Evolutionary conservation across 2,113 vertebrate genomes (phyloP).

Genomic region (Ictidomys tridecemlineatus): DNA sequence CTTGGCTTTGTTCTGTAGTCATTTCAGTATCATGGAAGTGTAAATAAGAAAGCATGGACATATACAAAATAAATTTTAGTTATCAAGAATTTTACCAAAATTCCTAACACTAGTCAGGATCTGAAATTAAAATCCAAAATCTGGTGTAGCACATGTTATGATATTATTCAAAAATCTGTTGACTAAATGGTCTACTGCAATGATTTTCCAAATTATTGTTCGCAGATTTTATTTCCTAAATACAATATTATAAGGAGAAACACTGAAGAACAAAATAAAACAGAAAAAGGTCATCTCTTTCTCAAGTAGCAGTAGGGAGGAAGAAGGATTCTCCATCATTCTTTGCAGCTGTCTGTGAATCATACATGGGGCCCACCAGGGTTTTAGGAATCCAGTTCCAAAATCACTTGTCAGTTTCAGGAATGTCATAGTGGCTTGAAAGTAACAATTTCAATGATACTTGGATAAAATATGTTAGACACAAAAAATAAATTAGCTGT

Average conservation of each 20-base stretch:
- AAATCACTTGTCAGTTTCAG: neutral
- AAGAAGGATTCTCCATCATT: neutral
- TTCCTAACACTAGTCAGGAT: constrained; percentile 3
- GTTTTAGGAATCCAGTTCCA: neutral
- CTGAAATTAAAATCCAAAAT: constrained; percentile 57
- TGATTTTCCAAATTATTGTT: constrained; percentile 11
- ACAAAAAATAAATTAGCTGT: neutral
- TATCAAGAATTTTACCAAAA: constrained; percentile 26
- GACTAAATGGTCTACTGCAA: constrained; percentile 18
- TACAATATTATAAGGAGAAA: constrained; percentile 42
- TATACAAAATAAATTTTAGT: neutral
- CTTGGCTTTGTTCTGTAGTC: neutral
- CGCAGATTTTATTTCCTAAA: constrained; percentile 69
- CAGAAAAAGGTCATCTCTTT: neutral
- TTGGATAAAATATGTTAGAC: neutral
- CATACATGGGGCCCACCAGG: rapidly evolving
- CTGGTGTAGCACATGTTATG: constrained; percentile 46
- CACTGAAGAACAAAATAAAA: constrained; percentile 35
- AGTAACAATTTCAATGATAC: neutral
- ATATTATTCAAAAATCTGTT: constrained; percentile 54
- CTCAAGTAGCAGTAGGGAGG: neutral
- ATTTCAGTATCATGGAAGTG: neutral
- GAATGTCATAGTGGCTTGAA: neutral
- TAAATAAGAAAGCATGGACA: neutral
- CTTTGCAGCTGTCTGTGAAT: neutral